Conservation (phyloP, 2,888 invertebrate species). For the Yponomeuta malinellus region DNA sequence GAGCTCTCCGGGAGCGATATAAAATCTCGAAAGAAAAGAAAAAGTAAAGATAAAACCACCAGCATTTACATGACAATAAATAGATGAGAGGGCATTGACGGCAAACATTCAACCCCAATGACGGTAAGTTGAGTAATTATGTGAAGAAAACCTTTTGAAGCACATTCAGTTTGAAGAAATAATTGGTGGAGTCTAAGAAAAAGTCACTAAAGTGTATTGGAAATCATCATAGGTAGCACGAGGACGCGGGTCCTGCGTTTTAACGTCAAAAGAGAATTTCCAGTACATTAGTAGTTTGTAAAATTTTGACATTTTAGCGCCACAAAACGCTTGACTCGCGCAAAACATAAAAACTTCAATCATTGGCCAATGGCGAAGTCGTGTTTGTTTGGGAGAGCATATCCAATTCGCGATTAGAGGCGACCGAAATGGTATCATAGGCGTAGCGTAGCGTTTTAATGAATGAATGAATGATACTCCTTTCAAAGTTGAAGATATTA, state of each 20-base stretch:
- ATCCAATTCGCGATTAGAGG: conserved; percentile 37
- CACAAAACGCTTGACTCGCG: conserved; percentile 10
- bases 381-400: conserved; percentile 50
- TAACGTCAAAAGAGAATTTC: too few relatives aligned
- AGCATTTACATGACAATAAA: conserved; percentile 20
- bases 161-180: background rate
- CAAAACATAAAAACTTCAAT: conserved; percentile 41
- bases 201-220: background rate
- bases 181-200: background rate
- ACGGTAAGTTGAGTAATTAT: conserved; percentile 2
- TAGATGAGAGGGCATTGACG: background rate
- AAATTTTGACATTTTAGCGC: too few relatives aligned
- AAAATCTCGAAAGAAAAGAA: conserved; percentile 73
- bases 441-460: conserved; percentile 26
- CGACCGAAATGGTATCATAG: conserved; percentile 36
- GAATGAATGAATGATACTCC: conserved; percentile 32
- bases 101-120: conserved; percentile 16
- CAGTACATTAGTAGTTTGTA: too few relatives aligned
- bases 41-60: conserved; percentile 59
- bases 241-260: too few relatives aligned
- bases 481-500: conserved; percentile 26
- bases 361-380: conserved; percentile 32
- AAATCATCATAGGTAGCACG: background rate
- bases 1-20: conserved; percentile 71
- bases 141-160: conserved; percentile 29